Evolutionary conservation across 2,888 invertebrate genomes (phyloP), one percentile per base, ranked within the genome.

Genomic region (Ectemnius lituratus): DNA sequence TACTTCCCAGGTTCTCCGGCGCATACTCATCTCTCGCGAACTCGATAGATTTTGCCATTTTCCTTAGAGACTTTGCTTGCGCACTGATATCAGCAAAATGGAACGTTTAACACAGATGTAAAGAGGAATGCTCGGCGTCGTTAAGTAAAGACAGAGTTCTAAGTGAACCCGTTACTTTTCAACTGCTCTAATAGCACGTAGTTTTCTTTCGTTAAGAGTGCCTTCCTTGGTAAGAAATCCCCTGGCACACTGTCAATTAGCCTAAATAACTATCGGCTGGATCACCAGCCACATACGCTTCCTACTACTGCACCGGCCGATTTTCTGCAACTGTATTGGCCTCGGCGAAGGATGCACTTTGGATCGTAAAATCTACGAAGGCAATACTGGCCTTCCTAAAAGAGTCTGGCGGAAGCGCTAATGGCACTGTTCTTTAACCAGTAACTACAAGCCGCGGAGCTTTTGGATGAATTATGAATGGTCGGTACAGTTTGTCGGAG

Each of bases 1-100:
- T 73, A 72, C 70, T 70, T 76, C 67, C 68, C 62, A 70, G 73
- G 74, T 62, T 66, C 70, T 69, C 66, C 68, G 70, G 73, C 67
- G 74, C 52, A 58, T 75, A 37, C 37, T 70, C 52, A 14, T 11
- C 52, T 73, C 67, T 70, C 70, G 47, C 66, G 61, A 11, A 66
- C 62, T 70, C 60, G 27, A 20, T 49, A 67, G n/a, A 18, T 62
- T 68, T 70, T 67, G 56, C 75, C 45, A 72, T 57, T 52, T 62
- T 62, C 59, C 62, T 62, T 60, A 23, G 45, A 73, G 62, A 62
- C 66, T 46, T 56, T 20, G 2, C 49, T 27, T 45, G n/a, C 60
- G 16, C 47, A 52, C 13, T 37, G 37, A 37, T 37, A 37, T 37
- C 37, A 6, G 8, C 8, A 6, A 13, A 52, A 52, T 52, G n/a